Evolutionary conservation across 2,113 vertebrate genomes (phyloP).

Genomic region (Sapayoa aenigma): DNA sequence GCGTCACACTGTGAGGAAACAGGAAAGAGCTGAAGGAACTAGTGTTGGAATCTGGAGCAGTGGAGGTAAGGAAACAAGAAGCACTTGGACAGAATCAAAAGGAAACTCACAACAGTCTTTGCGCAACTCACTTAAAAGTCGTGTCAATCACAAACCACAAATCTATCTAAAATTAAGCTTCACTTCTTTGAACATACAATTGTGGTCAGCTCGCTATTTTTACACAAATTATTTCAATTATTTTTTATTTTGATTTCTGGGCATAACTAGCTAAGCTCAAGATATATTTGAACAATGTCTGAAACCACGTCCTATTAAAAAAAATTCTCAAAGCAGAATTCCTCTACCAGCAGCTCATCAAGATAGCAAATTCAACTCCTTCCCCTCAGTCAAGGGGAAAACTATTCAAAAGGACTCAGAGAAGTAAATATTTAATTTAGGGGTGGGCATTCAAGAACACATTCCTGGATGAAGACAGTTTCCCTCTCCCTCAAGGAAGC

Average conservation of each 20-base stretch:
- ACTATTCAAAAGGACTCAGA: background rate
- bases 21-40: background rate
- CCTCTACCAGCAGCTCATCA: background rate
- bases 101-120: background rate
- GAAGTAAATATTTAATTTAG: background rate
- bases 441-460: background rate
- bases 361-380: background rate
- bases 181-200: background rate
- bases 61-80: background rate
- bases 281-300: background rate
- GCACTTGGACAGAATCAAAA: background rate
- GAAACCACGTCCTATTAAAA: background rate
- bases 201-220: background rate
- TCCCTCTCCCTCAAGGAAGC: background rate
- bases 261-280: background rate
- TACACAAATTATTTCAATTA: background rate
- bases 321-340: background rate
- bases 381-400: background rate
- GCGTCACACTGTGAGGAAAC: background rate
- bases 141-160: background rate
- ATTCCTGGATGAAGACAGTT: background rate
- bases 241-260: background rate
- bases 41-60: background rate
- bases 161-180: background rate
- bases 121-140: background rate